Evolutionary conservation across 2,888 invertebrate genomes (phyloP).

Genomic region (Rutpela maculata): DNA sequence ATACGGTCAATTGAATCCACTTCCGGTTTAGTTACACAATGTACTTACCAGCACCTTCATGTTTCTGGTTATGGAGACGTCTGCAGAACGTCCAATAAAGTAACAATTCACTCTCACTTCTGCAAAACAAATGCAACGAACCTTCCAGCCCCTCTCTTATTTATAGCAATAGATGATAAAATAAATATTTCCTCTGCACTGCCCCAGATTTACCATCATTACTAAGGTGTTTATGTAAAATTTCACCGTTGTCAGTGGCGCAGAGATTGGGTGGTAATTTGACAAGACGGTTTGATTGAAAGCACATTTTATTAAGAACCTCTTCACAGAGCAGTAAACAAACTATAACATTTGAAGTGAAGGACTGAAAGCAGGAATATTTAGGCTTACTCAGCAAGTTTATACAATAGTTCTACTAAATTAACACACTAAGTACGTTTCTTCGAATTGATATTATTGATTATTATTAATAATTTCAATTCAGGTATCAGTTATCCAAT

Average conservation of each 20-base stretch:
- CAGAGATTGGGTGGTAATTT: neutral
- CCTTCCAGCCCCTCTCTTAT: constrained; percentile 63
- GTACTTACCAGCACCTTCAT: constrained; percentile 60
- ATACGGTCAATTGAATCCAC: neutral
- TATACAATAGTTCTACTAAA: no score
- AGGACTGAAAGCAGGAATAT: no score
- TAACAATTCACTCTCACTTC: constrained; percentile 64
- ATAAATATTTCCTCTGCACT: constrained; percentile 43
- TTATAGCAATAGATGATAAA: constrained; percentile 61
- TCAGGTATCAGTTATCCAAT: no score
- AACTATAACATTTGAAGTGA: no score
- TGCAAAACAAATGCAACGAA: constrained; percentile 60
- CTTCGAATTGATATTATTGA: no score
- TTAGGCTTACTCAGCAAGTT: no score
- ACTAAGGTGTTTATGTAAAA: constrained; percentile 15
- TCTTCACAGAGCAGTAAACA: no score
- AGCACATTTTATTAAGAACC: no score
- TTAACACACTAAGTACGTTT: no score
- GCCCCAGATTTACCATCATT: constrained; percentile 36
- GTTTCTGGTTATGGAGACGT: constrained; percentile 52
- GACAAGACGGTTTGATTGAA: neutral
- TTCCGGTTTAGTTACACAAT: constrained; percentile 29
- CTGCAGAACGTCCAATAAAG: constrained; percentile 39
- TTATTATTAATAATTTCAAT: no score
- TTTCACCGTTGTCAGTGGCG: constrained; percentile 31